phyloP scores from a whole-genome alignment of 2,113 vertebrate genomes.

The Equus quagga region DNA sequence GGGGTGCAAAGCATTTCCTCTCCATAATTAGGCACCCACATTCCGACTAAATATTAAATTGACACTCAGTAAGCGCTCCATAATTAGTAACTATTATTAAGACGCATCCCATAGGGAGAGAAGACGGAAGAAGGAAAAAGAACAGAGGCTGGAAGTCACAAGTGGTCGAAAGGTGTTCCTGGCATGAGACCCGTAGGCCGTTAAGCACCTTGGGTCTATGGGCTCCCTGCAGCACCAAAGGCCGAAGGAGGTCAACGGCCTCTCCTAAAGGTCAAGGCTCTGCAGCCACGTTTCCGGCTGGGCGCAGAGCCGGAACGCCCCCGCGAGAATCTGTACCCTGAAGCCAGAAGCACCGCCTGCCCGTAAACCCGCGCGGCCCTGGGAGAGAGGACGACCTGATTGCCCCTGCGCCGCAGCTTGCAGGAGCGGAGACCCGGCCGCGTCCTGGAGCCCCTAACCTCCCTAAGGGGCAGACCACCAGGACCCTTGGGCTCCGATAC shows the following conservation, averaged over 20 bases:
- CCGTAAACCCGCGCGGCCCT: not conserved
- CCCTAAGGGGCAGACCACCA: not conserved
- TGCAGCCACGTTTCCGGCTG: not conserved
- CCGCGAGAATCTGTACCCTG: not conserved
- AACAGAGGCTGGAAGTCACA: not conserved
- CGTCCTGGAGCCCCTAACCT: not conserved
- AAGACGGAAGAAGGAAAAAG: not conserved
- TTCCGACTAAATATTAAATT: not conserved
- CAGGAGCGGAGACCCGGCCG: not conserved
- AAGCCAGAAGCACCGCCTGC: not conserved
- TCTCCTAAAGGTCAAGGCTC: slow-evolving; percentile 56
- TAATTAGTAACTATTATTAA: slow-evolving; percentile 22
- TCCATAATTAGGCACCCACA: not conserved
- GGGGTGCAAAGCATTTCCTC: slow-evolving; percentile 1
- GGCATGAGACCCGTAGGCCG: not conserved
- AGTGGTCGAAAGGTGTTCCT: not conserved
- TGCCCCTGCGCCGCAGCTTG: not conserved
- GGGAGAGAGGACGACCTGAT: accelerated
- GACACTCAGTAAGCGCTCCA: not conserved
- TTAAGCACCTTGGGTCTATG: not conserved
- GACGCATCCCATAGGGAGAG: not conserved
- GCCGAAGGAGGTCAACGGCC: not conserved
- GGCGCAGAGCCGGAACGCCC: not conserved
- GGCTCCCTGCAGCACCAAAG: not conserved
- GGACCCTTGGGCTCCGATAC: not conserved